These are phyloP conservation scores for Ptychochromis oligacanthus DNA, from an alignment of 2,113 vertebrate species.

Conservation along the genomic window DNA sequence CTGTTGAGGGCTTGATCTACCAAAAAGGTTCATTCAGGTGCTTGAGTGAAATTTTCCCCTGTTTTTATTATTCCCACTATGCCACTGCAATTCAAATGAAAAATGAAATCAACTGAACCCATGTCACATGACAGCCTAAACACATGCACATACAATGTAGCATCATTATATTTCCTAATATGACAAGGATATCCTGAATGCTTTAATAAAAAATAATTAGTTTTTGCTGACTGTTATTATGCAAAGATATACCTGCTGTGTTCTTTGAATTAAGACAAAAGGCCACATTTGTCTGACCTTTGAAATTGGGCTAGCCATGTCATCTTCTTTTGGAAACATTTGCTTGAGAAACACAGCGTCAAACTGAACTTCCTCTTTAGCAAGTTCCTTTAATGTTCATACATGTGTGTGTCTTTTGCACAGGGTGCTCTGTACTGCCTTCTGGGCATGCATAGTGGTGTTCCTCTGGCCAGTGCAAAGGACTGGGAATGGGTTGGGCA, in stretches of 20 bases:
- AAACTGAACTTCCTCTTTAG: background rate
- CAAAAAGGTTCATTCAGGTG: background rate
- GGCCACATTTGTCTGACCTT: background rate
- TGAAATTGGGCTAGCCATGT: background rate
- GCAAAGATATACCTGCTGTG: background rate
- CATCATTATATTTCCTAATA: background rate
- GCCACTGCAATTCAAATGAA: background rate
- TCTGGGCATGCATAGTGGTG: conserved; percentile 87
- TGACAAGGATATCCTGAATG: background rate
- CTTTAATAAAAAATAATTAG: background rate
- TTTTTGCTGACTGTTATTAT: background rate
- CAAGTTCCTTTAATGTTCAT: background rate
- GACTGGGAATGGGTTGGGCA: conserved; percentile 95
- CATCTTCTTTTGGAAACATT: too few species aligned
- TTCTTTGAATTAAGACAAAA: background rate
- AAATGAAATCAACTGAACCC: background rate
- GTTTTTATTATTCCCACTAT: too few species aligned
- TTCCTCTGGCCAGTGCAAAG: conserved; percentile 87
- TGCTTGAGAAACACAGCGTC: too few species aligned
- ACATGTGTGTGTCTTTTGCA: background rate
- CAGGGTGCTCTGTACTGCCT: conserved; percentile 98
- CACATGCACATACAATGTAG: background rate
- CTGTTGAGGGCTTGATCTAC: background rate
- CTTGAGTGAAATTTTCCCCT: background rate
- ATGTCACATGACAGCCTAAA: background rate